Conservation (phyloP, 2,113 vertebrate species). For the Athene noctua region DNA sequence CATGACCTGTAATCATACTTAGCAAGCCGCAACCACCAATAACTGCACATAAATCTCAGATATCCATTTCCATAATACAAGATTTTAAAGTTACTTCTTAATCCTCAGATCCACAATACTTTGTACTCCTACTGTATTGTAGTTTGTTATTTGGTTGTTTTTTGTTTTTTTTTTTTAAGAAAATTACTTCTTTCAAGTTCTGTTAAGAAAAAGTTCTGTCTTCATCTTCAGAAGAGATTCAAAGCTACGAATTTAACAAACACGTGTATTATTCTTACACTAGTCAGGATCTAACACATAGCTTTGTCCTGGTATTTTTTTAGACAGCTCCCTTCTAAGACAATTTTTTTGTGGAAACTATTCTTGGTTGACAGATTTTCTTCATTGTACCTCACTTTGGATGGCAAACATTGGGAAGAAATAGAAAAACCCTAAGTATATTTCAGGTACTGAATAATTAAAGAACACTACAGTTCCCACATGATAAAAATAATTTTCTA, state of each 20-base stretch:
- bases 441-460: neutral
- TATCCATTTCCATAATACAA: neutral
- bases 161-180: no score
- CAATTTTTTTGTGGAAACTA: neutral
- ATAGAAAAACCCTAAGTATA: fast-evolving
- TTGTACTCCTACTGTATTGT: neutral
- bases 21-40: neutral
- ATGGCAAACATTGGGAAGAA: neutral
- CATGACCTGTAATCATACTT: neutral
- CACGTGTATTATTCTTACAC: neutral
- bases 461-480: neutral
- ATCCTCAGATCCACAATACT: neutral
- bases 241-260: neutral
- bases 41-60: neutral
- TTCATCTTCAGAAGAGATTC: neutral
- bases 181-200: neutral
- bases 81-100: neutral
- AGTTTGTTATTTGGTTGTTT: no score
- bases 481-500: neutral
- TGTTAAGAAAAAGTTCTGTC: neutral
- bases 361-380: neutral
- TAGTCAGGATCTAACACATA: neutral
- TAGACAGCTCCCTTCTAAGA: neutral
- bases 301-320: neutral
- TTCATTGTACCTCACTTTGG: neutral